These are phyloP conservation scores for Temnothorax ravouxi DNA, from an alignment of 2,888 invertebrate species.

Conservation along the genomic window DNA sequence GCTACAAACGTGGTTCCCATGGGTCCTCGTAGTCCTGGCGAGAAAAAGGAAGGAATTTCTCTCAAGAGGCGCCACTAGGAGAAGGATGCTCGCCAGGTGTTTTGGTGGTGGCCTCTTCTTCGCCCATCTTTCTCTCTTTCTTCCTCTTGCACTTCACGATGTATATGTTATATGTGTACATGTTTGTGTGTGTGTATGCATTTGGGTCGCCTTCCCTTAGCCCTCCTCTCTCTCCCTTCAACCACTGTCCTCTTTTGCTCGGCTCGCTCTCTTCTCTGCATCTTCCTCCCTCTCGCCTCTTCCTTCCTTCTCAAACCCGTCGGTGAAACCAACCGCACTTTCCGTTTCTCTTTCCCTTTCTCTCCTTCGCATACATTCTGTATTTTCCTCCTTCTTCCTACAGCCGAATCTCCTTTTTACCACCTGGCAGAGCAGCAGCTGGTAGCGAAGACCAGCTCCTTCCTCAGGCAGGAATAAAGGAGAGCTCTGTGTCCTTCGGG, in stretches of 20 bases:
- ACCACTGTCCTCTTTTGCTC: conserved; percentile 37
- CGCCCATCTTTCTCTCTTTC: conserved; percentile 51
- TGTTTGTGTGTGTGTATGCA: not conserved
- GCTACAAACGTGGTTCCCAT: conserved; percentile 76
- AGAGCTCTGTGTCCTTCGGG: conserved; percentile 64
- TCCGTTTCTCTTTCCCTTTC: conserved; percentile 33
- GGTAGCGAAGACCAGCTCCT: conserved; percentile 71
- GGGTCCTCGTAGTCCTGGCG: conserved; percentile 71
- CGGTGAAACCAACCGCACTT: conserved; percentile 39
- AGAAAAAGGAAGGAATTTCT: conserved; percentile 76
- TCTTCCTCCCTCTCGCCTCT: conserved; percentile 3
- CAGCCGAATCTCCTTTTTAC: conserved; percentile 71
- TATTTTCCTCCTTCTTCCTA: conserved; percentile 27
- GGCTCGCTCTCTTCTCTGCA: conserved; percentile 22
- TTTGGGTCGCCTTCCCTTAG: conserved; percentile 35
- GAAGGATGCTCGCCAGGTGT: conserved; percentile 81
- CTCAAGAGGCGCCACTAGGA: conserved; percentile 79
- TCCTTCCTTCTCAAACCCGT: not conserved
- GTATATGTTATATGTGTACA: not conserved
- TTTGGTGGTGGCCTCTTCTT: conserved; percentile 71
- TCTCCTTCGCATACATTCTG: conserved; percentile 19
- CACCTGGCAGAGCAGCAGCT: conserved; percentile 79
- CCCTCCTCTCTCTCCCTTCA: conserved; percentile 40
- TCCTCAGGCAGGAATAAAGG: conserved; percentile 70
- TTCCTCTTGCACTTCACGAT: conserved; percentile 21